These are phyloP conservation scores for Parazoanthus atlanticus DNA, from an alignment of 92 coral and sea anemone species.

Conservation along the genomic window DNA sequence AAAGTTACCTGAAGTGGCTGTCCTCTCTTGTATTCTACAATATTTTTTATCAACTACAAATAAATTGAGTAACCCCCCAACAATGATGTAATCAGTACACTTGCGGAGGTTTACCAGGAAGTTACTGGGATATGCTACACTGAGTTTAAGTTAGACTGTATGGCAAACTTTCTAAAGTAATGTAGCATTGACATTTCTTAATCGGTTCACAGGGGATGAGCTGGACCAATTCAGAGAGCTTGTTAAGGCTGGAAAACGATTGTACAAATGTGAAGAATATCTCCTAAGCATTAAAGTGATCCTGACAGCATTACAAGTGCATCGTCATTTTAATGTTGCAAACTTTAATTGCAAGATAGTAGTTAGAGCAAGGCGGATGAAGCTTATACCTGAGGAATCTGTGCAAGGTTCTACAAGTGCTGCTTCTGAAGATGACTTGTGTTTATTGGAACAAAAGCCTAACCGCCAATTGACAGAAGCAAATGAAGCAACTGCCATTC, in stretches of 20 bases:
- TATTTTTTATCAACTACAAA: too few species aligned
- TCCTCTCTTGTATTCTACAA: too few species aligned
- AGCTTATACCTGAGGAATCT: slow-evolving; percentile 4
- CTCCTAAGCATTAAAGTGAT: slow-evolving; percentile 64
- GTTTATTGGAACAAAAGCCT: neutral
- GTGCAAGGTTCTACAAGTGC: neutral
- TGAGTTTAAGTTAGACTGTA: too few species aligned
- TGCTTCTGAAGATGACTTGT: neutral
- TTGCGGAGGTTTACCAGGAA: too few species aligned
- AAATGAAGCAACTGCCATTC: neutral
- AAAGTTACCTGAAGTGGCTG: too few species aligned
- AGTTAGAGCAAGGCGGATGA: slow-evolving; percentile 8
- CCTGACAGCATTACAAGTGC: slow-evolving; percentile 73
- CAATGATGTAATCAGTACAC: too few species aligned
- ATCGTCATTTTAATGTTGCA: slow-evolving; percentile 48
- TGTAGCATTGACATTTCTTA: neutral
- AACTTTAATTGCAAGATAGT: slow-evolving; percentile 34
- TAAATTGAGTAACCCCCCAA: too few species aligned
- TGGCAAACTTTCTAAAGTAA: neutral
- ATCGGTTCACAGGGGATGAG: slow-evolving; percentile 28
- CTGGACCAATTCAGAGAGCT: slow-evolving; percentile 63
- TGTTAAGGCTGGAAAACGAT: slow-evolving; percentile 72
- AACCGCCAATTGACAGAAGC: neutral
- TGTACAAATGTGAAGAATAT: slow-evolving; percentile 54
- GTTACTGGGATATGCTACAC: too few species aligned